Evolutionary conservation across 2,113 vertebrate species (phyloP), one percentile per base, ranked within the genome.

Genomic region (Pelusios castaneus): DNA sequence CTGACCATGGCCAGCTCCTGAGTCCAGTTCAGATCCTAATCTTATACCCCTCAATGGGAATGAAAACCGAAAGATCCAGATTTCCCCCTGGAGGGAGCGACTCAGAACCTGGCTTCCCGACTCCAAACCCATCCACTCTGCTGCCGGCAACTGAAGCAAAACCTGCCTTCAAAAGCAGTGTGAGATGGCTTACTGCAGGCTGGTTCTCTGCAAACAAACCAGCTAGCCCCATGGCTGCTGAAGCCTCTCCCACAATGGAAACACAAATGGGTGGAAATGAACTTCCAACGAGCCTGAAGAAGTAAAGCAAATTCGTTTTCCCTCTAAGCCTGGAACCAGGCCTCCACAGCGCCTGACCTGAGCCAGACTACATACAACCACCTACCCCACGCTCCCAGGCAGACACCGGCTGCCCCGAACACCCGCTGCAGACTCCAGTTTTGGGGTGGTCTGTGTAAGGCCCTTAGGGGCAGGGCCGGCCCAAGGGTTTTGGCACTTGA

Each of bases 371-470:
- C 56, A 31, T 31, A 31, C 56, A 13, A 58, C 27, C 13, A 41
- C 38, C 34, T 58, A 24, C 38, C 34, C 67, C 21, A 22, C n/a
- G 6, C 5, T 4, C 19, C 21, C 67, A 10, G 67, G 16, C 12
- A 22, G 67, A 41, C 67, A 41, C 67, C 67, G 2, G 67, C 67
- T 19, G 17, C 5, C 14, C 63, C 31, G 31, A 21, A 24, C n/a
- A 22, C n/a, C 31, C 6, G 38, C 58, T 16, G 34, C 38, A 12
- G 70, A 8, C 10, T 43, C 70, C 0, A 19, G 8, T 1, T 2
- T 41, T 29, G 34, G 85, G 49, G 19, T 25, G 70, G 5, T 75
- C 70, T 75, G 11, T 13, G 21, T 41, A 73, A n/a, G 3, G 38
- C 19, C 38, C n/a, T 22, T 41, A 73, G 19, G 38, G 67, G 63